These are phyloP conservation scores for Julus scandinavius DNA, from an alignment of 2,888 invertebrate genomes.

Conservation along the genomic window DNA sequence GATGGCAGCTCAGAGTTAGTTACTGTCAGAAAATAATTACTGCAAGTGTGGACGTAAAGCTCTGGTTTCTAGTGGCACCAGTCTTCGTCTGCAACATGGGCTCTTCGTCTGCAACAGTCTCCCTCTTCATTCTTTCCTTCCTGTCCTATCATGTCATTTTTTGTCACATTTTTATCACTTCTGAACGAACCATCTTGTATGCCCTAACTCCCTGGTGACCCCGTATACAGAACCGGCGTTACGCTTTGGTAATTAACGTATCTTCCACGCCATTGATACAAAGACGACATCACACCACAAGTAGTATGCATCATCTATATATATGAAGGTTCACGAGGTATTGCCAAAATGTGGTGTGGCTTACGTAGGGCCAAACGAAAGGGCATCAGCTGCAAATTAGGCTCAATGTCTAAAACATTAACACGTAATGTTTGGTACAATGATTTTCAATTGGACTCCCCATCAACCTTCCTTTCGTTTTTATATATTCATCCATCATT, in stretches of 20 bases:
- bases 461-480: too few relatives aligned
- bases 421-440: too few relatives aligned
- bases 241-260: neutral
- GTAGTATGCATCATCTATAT: too few relatives aligned
- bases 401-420: too few relatives aligned
- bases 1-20: slow-evolving; percentile 50
- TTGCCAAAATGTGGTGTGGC: too few relatives aligned
- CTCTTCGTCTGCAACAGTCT: neutral
- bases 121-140: neutral
- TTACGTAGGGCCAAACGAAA: too few relatives aligned
- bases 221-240: neutral
- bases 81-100: slow-evolving; percentile 8
- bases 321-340: too few relatives aligned
- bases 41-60: slow-evolving; percentile 50
- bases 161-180: neutral
- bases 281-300: too few relatives aligned
- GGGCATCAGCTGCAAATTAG: too few relatives aligned
- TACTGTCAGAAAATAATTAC: slow-evolving; percentile 51
- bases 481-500: too few relatives aligned
- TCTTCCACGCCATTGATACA: too few relatives aligned
- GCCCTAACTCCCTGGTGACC: neutral
- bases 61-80: slow-evolving; percentile 50
- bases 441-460: too few relatives aligned
- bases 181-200: neutral
- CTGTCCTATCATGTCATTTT: slow-evolving; percentile 19